Percentiles rank a stretch among this genome's conserved stretches.
phyloP scores from a whole-genome alignment of 2,888 invertebrate species.

The Drosophila macrothrix region DNA sequence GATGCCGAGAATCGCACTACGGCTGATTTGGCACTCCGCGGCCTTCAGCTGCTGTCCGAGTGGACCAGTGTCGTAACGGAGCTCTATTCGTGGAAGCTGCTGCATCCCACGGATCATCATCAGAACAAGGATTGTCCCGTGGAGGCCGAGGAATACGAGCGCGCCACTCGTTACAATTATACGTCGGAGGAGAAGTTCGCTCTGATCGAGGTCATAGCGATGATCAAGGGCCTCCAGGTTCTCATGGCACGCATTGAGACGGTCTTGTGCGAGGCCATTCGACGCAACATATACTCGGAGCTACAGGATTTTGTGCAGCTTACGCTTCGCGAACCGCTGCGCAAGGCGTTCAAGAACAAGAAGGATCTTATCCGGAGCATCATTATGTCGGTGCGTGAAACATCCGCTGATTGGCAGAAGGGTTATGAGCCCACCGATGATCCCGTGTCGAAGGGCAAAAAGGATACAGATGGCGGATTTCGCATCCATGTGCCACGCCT shows the following conservation, averaged over 20 bases:
- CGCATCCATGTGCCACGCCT: constrained; percentile 96
- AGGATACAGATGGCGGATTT: constrained; percentile 96
- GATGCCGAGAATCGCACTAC: constrained; percentile 97
- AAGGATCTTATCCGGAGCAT: constrained; percentile 98
- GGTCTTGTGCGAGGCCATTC: constrained; percentile 95
- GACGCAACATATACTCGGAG: constrained; percentile 97
- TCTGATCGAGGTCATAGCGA: constrained; percentile 98
- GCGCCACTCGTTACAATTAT: constrained; percentile 99
- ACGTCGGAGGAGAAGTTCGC: constrained; percentile 98
- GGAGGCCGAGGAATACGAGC: constrained; percentile 99
- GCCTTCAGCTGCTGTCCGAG: constrained; percentile 96
- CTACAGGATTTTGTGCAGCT: constrained; percentile 98
- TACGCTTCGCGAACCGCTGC: constrained; percentile 93
- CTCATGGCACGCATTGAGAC: constrained; percentile 99
- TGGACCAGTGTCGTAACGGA: constrained; percentile 99
- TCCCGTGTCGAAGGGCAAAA: constrained; percentile 96
- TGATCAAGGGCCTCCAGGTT: constrained; percentile 99
- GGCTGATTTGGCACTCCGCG: constrained; percentile 95
- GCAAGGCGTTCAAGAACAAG: constrained; percentile 99
- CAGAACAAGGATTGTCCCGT: constrained; percentile 97
- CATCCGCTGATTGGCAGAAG: constrained; percentile 98
- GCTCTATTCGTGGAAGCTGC: constrained; percentile 98
- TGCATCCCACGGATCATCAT: constrained; percentile 99
- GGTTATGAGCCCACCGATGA: constrained; percentile 96
- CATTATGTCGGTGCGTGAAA: constrained; percentile 98